phyloP scores from a whole-genome alignment of 2,113 vertebrate species.

The Odocoileus hemionus region DNA sequence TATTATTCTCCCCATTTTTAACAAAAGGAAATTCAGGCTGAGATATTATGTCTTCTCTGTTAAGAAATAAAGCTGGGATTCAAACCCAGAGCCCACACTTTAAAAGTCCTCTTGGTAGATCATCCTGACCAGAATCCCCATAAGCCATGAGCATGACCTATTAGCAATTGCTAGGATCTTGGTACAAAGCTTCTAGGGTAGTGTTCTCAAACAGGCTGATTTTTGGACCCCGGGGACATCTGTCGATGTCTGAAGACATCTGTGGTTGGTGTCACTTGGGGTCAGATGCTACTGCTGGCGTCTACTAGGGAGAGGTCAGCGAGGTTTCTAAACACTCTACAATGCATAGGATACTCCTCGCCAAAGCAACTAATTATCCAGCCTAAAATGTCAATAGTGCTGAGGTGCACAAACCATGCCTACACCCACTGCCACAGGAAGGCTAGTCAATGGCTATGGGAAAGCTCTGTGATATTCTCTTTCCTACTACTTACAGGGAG shows the following conservation, averaged over 20 bases:
- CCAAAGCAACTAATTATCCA: not conserved
- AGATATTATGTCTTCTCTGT: not conserved
- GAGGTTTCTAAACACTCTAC: not conserved
- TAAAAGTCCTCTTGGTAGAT: not conserved
- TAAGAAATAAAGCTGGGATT: not conserved
- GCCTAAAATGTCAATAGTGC: not conserved
- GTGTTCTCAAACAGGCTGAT: not conserved
- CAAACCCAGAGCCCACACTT: not conserved
- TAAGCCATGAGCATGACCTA: not conserved
- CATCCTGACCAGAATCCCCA: not conserved
- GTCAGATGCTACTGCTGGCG: not conserved
- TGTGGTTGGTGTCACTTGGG: not conserved
- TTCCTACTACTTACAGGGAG: not conserved
- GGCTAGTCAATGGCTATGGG: not conserved
- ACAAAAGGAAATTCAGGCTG: not conserved
- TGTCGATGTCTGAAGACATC: not conserved
- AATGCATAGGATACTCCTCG: accelerated
- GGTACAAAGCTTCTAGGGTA: not conserved
- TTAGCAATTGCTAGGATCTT: not conserved
- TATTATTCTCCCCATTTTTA: not conserved
- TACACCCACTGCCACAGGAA: not conserved
- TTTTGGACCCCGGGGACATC: not conserved
- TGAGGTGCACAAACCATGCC: not conserved
- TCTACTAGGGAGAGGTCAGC: not conserved
- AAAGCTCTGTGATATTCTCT: not conserved